Percentiles rank a stretch among this genome's conserved stretches.
These are phyloP conservation scores for Dynastes hyllus DNA, from an alignment of 2,888 invertebrate species.

Conservation along the genomic window DNA sequence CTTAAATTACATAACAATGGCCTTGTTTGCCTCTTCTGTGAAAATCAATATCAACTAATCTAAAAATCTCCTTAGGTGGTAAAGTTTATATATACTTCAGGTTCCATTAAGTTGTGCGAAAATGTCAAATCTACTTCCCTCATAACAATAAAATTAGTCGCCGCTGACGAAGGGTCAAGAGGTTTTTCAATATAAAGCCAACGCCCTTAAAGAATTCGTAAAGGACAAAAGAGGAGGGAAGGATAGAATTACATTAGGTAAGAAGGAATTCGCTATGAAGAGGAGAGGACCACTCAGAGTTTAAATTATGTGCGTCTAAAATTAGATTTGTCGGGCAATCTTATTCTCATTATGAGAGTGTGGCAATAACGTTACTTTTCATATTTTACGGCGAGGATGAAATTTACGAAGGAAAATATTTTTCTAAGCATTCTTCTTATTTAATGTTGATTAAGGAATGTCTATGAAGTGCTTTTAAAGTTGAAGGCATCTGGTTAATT, in stretches of 20 bases:
- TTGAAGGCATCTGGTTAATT: too few relatives aligned
- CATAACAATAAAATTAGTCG: conserved; percentile 35
- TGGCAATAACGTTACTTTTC: neutral
- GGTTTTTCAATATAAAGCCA: conserved; percentile 38
- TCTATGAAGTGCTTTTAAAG: too few relatives aligned
- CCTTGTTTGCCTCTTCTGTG: neutral
- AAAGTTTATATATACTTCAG: neutral
- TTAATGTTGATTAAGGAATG: too few relatives aligned
- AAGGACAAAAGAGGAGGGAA: conserved; percentile 11
- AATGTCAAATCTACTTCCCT: conserved; percentile 41
- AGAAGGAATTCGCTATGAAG: conserved; percentile 25
- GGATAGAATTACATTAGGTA: conserved; percentile 38
- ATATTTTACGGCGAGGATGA: neutral
- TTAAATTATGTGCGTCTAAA: conserved; percentile 30
- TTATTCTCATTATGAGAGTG: conserved; percentile 22
- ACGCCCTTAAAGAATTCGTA: conserved; percentile 33
- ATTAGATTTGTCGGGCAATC: conserved; percentile 34
- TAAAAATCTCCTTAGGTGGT: conserved; percentile 2
- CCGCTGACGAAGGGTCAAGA: conserved; percentile 33
- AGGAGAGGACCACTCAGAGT: conserved; percentile 2
- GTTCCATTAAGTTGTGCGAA: conserved; percentile 12
- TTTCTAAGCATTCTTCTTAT: neutral
- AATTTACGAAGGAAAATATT: neutral
- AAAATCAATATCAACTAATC: conserved; percentile 12
- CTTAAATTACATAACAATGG: too few relatives aligned